A percentile compares a stretch with the other conserved stretches of the same genome.
phyloP scores from a whole-genome alignment of 2,797 vertebrate species.

The Acipenser ruthenus region DNA sequence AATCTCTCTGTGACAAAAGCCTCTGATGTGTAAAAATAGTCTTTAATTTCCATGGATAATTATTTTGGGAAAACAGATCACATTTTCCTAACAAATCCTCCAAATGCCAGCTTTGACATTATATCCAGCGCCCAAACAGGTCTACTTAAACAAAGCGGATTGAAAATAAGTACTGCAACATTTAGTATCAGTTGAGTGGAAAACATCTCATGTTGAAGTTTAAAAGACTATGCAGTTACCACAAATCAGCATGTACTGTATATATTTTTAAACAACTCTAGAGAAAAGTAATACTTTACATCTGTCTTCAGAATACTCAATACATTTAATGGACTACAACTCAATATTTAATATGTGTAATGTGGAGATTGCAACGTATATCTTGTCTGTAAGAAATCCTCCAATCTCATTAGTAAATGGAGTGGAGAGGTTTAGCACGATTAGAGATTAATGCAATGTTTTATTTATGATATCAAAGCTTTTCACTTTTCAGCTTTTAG shows the following conservation, averaged over 20 bases:
- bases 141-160: too few species aligned
- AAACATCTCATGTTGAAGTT: background rate
- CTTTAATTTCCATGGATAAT: too few species aligned
- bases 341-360: conserved; percentile 72
- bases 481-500: conserved; percentile 58
- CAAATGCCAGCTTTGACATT: too few species aligned
- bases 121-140: too few species aligned
- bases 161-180: too few species aligned
- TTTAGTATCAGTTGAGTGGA: background rate
- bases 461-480: conserved; percentile 77
- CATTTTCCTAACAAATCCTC: too few species aligned
- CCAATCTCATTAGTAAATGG: conserved; percentile 72
- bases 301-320: conserved; percentile 57
- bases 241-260: background rate
- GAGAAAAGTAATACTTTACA: conserved; percentile 18
- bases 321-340: conserved; percentile 59
- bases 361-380: conserved; percentile 60
- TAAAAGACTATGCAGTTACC: background rate
- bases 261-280: background rate
- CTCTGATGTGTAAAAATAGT: too few species aligned
- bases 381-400: conserved; percentile 66
- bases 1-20: too few species aligned
- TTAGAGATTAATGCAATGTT: conserved; percentile 64
- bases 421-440: conserved; percentile 56
- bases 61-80: too few species aligned